Conservation (phyloP, 2,113 vertebrate genomes). For the Bubo blakistoni region DNA sequence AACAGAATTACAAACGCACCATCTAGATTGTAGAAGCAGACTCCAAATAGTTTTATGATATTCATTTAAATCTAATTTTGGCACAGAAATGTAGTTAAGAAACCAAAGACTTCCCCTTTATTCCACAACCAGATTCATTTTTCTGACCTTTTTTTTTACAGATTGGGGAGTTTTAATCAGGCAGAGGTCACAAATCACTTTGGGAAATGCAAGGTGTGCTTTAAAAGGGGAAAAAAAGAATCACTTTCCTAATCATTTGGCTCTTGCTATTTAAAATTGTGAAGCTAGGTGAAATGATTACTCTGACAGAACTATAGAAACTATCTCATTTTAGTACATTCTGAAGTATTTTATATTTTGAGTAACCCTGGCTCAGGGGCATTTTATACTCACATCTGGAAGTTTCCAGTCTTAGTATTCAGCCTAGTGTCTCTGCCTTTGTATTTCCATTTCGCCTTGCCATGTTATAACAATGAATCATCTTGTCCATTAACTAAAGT, state of each 20-base stretch:
- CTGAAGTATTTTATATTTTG: slow-evolving; percentile 38
- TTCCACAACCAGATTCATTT: not conserved
- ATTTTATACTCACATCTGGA: slow-evolving; percentile 30
- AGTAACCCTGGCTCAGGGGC: not conserved
- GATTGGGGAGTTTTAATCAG: not conserved
- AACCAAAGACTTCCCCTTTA: not conserved
- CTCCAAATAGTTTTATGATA: not conserved
- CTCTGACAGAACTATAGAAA: slow-evolving; percentile 43
- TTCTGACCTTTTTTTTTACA: not conserved
- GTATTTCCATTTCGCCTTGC: slow-evolving; percentile 55
- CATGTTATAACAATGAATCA: slow-evolving; percentile 65
- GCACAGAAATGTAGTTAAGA: not conserved
- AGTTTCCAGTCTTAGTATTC: slow-evolving; percentile 40
- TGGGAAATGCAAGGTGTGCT: not conserved
- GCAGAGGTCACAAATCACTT: not conserved
- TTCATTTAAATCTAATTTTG: not conserved
- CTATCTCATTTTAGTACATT: slow-evolving; percentile 6
- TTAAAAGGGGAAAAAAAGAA: not conserved
- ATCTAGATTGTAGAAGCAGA: not conserved
- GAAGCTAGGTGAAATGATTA: slow-evolving; percentile 40
- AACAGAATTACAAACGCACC: not conserved
- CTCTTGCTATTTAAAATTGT: slow-evolving; percentile 21
- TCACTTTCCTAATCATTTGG: not conserved
- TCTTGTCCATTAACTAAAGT: slow-evolving; percentile 54
- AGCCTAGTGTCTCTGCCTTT: not conserved